Base-by-base conservation (phyloP, 2,797 vertebrate genomes). In the Gobionotothen gibberifrons region DNA sequence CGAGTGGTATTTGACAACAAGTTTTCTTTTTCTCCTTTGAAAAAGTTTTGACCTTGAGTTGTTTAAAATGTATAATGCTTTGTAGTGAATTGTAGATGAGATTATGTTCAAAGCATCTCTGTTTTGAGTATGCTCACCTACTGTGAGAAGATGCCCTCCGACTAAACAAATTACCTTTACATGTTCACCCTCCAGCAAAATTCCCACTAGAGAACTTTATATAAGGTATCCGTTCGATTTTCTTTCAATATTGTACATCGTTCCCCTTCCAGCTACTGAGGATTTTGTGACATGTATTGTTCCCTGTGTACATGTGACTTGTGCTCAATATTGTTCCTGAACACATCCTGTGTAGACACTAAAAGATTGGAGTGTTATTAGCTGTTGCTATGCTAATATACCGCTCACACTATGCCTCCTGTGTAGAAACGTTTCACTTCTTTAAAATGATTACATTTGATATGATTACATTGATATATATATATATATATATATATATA, bases 81-180 rank as follows among this genome's bases (percentile, higher is more conserved):
- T 22, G 29, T 26, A 52, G 42, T 40, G 43, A 70, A 52, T 36
- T 67, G 49, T 39, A 60, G 48, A 22, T 3, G 43, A 79, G 21
- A 49, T 17, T n/a, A 54, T 57, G 21, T 36, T 48, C 69, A 29
- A 22, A 13, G 13, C 9, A 70, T 85, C 54, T 74, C 47, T 57
- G 65, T 54, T 69, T 36, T 59, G 71, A 68, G 54, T 51, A 65
- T 0, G 6, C 49, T 64, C 72, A 58, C 70, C 66, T 55, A 29
- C 43, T 8, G 61, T 68, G 44, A 56, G 59, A 64, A 55, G 67
- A 75, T n/a, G 9, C 12, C 19, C 40, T 7, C 36, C 13, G 56
- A 55, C 54, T 53, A 60, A 76, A 68, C 69, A 8, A 74, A 75
- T 78, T 70, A 75, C 70, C 40, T 58, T 65, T 74, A 69, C 49